Evolutionary conservation across 1,140 invertebrate species (phyloP), one percentile per base, ranked within the genome.

Genomic region (Frieseomelitta varia): DNA sequence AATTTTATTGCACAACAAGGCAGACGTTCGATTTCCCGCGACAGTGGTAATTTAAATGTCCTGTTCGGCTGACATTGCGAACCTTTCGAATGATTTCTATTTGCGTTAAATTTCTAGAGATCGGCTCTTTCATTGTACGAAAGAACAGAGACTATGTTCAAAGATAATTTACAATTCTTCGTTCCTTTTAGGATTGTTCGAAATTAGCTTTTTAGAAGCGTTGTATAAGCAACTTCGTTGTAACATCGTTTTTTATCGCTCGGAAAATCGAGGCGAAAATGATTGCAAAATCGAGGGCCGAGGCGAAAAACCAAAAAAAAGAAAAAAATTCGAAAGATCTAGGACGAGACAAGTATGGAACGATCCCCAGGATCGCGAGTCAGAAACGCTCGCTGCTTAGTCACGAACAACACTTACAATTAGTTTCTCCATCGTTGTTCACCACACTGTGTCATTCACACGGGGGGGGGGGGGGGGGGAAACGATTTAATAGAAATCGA

Each of bases 381-480:
- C 75, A 68, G 51, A 27, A 53, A 30, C 21, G 68, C 53, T 51
- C 19, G 78, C 30, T 85, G 84, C 84, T 85, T 81, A 85, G 84
- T 85, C 84, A 85, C 84, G 84, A 81, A 76, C 65, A 51, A 55
- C 79, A 47, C 39, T 47, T 47, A 47, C 6, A 47, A 47, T 47
- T 47, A 47, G 79, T 85, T 81, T 85, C 79, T 84, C 82, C 74
- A 84, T 84, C 82, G 68, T 3, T 84, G 82, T 84, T 84, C 82
- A 56, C 30, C 76, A 24, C 61, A 30, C 24, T 79, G 82, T 72
- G 56, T 73, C 76, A 51, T 65, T 65, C 39, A 14, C 15, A 21
- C 6, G n/a, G n/a, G n/a, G n/a, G n/a, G n/a, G n/a, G n/a, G n/a
- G n/a, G n/a, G n/a, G n/a, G n/a, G 30, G 15, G 69, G 47, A 15